These are phyloP conservation scores for Strix aluco DNA, from an alignment of 2,113 vertebrate genomes.

Conservation along the genomic window DNA sequence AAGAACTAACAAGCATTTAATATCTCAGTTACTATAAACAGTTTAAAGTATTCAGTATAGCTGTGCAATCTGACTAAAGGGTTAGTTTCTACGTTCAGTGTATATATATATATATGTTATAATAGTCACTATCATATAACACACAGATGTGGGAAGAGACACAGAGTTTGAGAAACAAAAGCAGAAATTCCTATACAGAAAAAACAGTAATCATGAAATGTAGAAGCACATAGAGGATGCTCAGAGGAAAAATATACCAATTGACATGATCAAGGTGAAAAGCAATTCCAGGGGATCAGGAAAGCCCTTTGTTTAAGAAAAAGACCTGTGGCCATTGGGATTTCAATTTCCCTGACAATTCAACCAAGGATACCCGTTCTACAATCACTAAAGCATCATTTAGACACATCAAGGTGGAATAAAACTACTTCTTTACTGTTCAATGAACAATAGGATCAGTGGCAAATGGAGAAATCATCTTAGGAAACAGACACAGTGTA, in stretches of 20 bases:
- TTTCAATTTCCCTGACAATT: constrained; percentile 65
- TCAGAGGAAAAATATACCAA: background rate
- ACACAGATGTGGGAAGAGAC: background rate
- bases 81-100: background rate
- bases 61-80: background rate
- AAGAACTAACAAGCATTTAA: background rate
- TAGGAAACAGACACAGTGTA: background rate
- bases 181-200: background rate
- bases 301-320: constrained; percentile 4
- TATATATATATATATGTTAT: background rate
- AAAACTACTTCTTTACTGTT: constrained; percentile 12
- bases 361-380: constrained; percentile 9
- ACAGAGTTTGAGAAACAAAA: background rate
- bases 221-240: background rate
- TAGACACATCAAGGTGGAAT: background rate
- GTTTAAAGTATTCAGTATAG: background rate
- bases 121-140: background rate
- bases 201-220: background rate
- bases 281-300: constrained; percentile 1
- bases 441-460: constrained; percentile 26
- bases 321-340: background rate
- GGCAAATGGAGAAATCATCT: background rate
- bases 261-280: background rate
- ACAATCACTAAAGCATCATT: constrained; percentile 26
- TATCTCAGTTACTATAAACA: background rate